Evolutionary conservation across 1,140 invertebrate species (phyloP), one percentile per base, ranked within the genome.

Genomic region (Drosophila bifasciata): DNA sequence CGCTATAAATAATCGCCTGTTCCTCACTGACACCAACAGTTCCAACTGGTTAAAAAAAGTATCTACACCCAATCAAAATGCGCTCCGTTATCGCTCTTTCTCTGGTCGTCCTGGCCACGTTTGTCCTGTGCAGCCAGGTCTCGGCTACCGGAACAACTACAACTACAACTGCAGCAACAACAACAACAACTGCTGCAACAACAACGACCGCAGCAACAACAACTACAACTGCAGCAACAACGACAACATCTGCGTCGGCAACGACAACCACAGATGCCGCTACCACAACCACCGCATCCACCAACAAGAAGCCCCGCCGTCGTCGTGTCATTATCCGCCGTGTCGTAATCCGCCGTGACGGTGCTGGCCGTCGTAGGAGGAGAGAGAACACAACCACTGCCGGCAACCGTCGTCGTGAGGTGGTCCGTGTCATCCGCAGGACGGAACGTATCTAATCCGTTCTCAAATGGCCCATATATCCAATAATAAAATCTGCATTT

Each of bases 341-440:
- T 2, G 28, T 64, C 28, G 28, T 67, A 40, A 7, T 67, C 63
- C 63, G 63, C 6, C 23, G 58, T 8, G 44, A 17, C 6, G 63
- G 28, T 15, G 44, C 3, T 0, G 2, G 46, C 23, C 11, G 11
- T 11, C 41, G 61, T 9, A 15, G 43, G 19, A 9, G 55, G n/a
- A 15, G 11, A 16, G 9, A 5, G 11, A n/a, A 3, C 32, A n/a
- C n/a, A n/a, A n/a, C n/a, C n/a, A 8, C 8, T 8, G 40, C 28
- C 9, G 64, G 11, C 8, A n/a, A 39, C 2, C 40, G 3, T 8
- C 43, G 46, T 8, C 60, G 63, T 0, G 63, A 66, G 5, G 61
- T 67, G 21, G 64, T 67, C 16, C 64, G 64, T 8, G 61, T 68
- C n/a, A n/a, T n/a, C n/a, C 64, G 64, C 21, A 68, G 62, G 41